phyloP scores from a whole-genome alignment of 2,113 vertebrate genomes.

The Gorsachius goisagi region DNA sequence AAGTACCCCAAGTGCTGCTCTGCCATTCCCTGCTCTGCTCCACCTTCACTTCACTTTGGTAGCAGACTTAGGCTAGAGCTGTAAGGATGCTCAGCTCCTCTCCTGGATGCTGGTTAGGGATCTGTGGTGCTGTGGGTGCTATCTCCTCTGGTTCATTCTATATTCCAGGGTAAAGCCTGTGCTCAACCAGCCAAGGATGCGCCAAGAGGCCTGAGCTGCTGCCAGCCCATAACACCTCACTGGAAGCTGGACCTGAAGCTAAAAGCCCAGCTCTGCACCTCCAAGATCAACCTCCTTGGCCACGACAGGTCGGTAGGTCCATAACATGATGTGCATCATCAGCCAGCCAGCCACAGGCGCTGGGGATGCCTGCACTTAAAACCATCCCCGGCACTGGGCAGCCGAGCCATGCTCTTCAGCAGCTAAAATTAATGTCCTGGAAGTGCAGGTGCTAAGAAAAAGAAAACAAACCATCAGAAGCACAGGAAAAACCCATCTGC shows the following conservation, averaged over 20 bases:
- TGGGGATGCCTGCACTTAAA: accelerated
- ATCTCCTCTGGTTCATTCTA: background rate
- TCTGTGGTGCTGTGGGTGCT: background rate
- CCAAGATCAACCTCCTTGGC: background rate
- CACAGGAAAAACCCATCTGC: constrained; percentile 8
- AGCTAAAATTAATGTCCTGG: background rate
- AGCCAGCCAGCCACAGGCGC: background rate
- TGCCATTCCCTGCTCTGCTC: background rate
- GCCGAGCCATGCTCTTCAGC: accelerated
- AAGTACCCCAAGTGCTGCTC: background rate
- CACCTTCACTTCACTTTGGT: background rate
- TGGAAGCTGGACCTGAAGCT: background rate
- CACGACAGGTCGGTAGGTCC: background rate
- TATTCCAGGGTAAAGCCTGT: background rate
- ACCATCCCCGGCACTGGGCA: accelerated
- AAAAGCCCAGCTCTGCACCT: background rate
- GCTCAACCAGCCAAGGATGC: background rate
- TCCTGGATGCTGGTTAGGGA: background rate
- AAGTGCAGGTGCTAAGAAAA: background rate
- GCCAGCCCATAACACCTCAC: background rate
- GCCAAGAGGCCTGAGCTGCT: background rate
- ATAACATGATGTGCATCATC: accelerated
- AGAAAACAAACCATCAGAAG: background rate
- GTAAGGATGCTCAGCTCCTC: background rate
- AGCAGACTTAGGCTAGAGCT: background rate